phyloP scores from a whole-genome alignment of 1,140 invertebrate species.

The Fopius arisanus region DNA sequence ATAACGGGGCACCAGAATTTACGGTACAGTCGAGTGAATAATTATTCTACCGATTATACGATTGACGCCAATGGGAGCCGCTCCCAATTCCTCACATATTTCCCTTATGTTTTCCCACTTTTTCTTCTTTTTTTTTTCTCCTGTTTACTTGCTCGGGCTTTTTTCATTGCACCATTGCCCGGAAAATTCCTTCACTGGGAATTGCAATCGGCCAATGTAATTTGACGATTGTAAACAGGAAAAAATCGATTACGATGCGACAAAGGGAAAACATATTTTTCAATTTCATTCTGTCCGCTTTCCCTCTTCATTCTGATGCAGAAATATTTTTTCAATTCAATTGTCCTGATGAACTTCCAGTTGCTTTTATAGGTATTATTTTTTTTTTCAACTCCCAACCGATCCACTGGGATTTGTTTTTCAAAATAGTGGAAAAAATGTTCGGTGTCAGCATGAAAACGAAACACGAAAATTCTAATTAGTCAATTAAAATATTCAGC shows the following conservation, averaged over 20 bases:
- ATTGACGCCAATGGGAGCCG: conserved; percentile 27
- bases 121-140: background rate
- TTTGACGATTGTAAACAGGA: background rate
- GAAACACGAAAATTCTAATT: conserved; percentile 33
- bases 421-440: background rate
- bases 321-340: background rate
- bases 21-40: conserved; percentile 31
- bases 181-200: background rate
- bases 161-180: background rate
- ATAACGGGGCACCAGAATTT: conserved; percentile 21
- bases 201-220: background rate
- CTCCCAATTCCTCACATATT: conserved; percentile 2
- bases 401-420: background rate
- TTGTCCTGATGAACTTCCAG: background rate
- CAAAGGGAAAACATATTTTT: background rate
- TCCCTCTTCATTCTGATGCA: background rate
- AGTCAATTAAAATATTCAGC: conserved; percentile 37
- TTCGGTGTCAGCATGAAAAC: background rate
- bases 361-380: background rate
- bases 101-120: no score
- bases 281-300: background rate
- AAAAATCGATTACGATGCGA: background rate
- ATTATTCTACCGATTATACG: conserved; percentile 32
- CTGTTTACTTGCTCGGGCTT: background rate
- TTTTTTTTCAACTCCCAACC: background rate